A percentile compares a stretch with the other conserved stretches of the same genome.
Evolutionary conservation across 2,797 vertebrate genomes (phyloP).

Genomic region (Paratrypauchen microcephalus): DNA sequence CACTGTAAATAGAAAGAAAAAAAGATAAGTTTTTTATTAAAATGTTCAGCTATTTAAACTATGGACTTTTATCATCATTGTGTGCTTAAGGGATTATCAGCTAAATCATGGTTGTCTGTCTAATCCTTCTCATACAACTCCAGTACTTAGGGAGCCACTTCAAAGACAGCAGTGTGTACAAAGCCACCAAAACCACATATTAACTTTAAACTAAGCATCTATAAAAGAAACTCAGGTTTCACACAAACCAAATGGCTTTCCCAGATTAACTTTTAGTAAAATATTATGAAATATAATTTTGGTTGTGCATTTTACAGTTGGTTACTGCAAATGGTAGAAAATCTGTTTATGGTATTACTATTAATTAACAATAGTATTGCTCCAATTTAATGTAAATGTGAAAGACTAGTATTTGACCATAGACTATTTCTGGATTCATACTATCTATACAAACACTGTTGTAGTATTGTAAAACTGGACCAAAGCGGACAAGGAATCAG

Average conservation of each 20-base stretch:
- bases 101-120: constrained; percentile 12
- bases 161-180: constrained; percentile 3
- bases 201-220: not conserved
- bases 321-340: not conserved
- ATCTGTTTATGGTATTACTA: not conserved
- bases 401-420: not conserved
- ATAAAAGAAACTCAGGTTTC: not conserved
- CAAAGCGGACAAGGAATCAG: not conserved
- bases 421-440: too few relatives aligned
- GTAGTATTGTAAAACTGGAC: not conserved
- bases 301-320: not conserved
- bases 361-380: not conserved
- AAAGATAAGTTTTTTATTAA: not conserved
- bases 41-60: not conserved
- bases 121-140: constrained; percentile 10
- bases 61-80: not conserved
- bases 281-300: not conserved
- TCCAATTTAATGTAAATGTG: not conserved
- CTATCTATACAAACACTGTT: too few relatives aligned
- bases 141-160: constrained; percentile 13
- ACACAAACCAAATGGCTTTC: constrained; percentile 6
- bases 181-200: constrained; percentile 9
- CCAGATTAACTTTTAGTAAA: not conserved
- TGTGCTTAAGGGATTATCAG: constrained; percentile 11
- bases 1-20: constrained; percentile 71